A percentile compares a stretch with the other conserved stretches of the same genome.
Conservation (phyloP, 30 jellyfish, hydroid and myxozoan species). For the Catostylus mosaicus region DNA sequence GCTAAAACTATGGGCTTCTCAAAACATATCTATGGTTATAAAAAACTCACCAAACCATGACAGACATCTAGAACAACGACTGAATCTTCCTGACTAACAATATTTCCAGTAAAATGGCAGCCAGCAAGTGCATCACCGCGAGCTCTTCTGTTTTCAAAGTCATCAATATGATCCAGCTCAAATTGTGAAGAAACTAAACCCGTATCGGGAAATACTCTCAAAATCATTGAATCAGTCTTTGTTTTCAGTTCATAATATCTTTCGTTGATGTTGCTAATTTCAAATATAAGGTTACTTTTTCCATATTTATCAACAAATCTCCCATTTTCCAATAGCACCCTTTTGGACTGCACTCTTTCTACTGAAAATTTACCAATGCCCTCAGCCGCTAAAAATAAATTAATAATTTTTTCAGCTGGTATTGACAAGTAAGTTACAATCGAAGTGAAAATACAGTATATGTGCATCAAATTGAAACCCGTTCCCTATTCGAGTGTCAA, state of each 20-base stretch:
- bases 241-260: constrained; percentile 29
- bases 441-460: too few species aligned
- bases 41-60: constrained; percentile 87
- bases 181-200: constrained; percentile 64
- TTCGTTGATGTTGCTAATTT: neutral
- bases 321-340: constrained; percentile 39
- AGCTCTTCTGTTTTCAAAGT: neutral
- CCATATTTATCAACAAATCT: neutral
- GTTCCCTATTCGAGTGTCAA: too few species aligned
- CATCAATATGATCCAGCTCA: constrained; percentile 48
- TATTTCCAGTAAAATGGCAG: constrained; percentile 71
- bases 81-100: constrained; percentile 54
- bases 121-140: neutral
- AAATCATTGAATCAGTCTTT: constrained; percentile 6
- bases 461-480: too few species aligned
- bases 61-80: constrained; percentile 81
- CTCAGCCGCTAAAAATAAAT: neutral
- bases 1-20: neutral
- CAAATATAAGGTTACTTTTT: neutral
- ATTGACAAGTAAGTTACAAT: too few species aligned
- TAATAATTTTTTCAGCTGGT: too few species aligned
- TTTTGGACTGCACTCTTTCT: constrained; percentile 47
- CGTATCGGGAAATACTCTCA: constrained; percentile 17
- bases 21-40: neutral
- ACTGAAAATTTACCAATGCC: neutral